A percentile compares a stretch with the other conserved stretches of the same genome.
phyloP scores from a whole-genome alignment of 2,113 vertebrate species.

The Panurus biarmicus region DNA sequence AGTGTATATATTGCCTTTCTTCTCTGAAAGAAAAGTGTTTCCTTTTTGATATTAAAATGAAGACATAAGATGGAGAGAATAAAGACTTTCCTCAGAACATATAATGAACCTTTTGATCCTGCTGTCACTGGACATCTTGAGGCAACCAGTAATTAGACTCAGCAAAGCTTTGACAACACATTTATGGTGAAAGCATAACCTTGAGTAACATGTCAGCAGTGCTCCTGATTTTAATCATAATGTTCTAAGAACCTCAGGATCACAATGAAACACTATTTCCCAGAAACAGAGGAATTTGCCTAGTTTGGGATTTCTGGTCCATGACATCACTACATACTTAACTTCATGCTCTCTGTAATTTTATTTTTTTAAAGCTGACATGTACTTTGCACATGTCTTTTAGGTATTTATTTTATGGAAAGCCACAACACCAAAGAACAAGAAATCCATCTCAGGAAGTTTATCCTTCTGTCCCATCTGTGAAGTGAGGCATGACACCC shows the following conservation, averaged over 20 bases:
- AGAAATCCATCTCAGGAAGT: background rate
- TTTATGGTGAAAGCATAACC: background rate
- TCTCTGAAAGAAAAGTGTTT: background rate
- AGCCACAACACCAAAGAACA: background rate
- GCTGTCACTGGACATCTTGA: background rate
- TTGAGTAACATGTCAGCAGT: background rate
- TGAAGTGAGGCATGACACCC: background rate
- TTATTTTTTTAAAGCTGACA: background rate
- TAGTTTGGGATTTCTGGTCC: background rate
- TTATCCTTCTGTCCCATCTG: background rate
- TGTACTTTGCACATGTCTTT: background rate
- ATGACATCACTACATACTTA: background rate
- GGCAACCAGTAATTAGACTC: background rate
- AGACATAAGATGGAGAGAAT: background rate
- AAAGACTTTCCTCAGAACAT: background rate
- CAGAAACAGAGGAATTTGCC: background rate
- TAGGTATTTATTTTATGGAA: background rate
- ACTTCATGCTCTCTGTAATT: background rate
- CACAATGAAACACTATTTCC: background rate
- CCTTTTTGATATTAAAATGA: background rate
- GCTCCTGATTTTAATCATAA: background rate
- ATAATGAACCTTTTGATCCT: slow-evolving; percentile 22
- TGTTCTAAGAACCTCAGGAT: background rate
- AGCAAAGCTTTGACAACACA: background rate
- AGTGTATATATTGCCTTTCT: background rate